Evolutionary conservation across 2,888 invertebrate species (phyloP).

Genomic region (Smittia sp.): DNA sequence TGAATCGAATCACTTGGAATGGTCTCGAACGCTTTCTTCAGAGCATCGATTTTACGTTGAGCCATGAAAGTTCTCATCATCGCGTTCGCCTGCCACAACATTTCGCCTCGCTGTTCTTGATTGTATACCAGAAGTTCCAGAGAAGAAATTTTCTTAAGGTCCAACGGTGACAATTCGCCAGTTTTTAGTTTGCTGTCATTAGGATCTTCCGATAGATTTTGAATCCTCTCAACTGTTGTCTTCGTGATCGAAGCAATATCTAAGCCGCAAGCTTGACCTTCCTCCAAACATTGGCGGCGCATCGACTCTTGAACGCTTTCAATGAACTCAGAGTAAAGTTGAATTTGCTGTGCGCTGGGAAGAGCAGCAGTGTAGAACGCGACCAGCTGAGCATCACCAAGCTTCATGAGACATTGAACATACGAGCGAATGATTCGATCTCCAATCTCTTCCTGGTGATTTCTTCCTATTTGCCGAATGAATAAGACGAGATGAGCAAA

Average conservation of each 20-base stretch:
- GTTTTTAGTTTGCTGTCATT: slow-evolving; percentile 45
- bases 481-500: slow-evolving; percentile 82
- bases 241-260: slow-evolving; percentile 83
- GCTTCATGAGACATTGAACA: slow-evolving; percentile 67
- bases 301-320: slow-evolving; percentile 64
- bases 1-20: slow-evolving; percentile 66
- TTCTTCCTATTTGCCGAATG: slow-evolving; percentile 73
- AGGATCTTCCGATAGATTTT: slow-evolving; percentile 52
- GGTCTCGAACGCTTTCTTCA: slow-evolving; percentile 71
- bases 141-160: slow-evolving; percentile 70
- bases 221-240: slow-evolving; percentile 76
- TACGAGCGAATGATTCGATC: slow-evolving; percentile 74
- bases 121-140: slow-evolving; percentile 86
- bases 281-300: slow-evolving; percentile 65
- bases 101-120: slow-evolving; percentile 73
- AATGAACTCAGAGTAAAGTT: slow-evolving; percentile 69
- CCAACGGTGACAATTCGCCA: slow-evolving; percentile 64
- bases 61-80: slow-evolving; percentile 82
- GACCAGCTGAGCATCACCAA: slow-evolving; percentile 72
- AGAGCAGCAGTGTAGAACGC: slow-evolving; percentile 83
- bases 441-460: slow-evolving; percentile 66
- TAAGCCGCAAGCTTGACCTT: slow-evolving; percentile 70
- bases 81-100: slow-evolving; percentile 83
- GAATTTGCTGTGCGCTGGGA: slow-evolving; percentile 61
- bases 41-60: slow-evolving; percentile 77